A percentile compares a stretch with the other conserved stretches of the same genome.
Evolutionary conservation across 2,797 vertebrate genomes (phyloP).

Genomic region (Fistularia commersonii): DNA sequence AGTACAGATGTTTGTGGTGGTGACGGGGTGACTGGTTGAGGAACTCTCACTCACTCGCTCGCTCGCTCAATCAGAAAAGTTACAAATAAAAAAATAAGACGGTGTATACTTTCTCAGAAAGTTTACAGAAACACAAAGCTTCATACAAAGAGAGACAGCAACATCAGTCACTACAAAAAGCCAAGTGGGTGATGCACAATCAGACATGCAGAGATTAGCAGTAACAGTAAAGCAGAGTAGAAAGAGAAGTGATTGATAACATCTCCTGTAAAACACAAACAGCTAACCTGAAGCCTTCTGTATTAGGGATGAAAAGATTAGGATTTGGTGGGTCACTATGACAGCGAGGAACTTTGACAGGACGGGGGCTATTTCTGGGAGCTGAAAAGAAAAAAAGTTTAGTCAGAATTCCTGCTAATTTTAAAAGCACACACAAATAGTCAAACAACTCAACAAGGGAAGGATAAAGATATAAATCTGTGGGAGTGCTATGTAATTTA

Average conservation of each 20-base stretch:
- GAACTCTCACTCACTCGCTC: constrained; percentile 24
- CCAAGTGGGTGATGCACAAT: constrained; percentile 9
- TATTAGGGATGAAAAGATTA: constrained; percentile 89
- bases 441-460: too few relatives aligned
- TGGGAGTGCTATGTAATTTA: too few relatives aligned
- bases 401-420: background rate
- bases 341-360: constrained; percentile 95
- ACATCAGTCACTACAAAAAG: constrained; percentile 6
- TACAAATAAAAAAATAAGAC: too few relatives aligned
- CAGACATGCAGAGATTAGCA: constrained; percentile 43
- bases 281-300: constrained; percentile 93
- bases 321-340: constrained; percentile 98
- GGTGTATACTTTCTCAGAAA: background rate
- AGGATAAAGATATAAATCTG: too few relatives aligned
- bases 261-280: background rate
- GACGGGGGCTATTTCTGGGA: constrained; percentile 92
- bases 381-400: constrained; percentile 66
- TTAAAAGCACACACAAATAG: too few relatives aligned
- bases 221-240: too few relatives aligned
- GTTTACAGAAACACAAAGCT: constrained; percentile 18
- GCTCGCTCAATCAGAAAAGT: background rate
- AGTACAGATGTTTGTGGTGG: constrained; percentile 17
- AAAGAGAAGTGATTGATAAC: too few relatives aligned
- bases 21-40: constrained; percentile 27
- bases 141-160: constrained; percentile 3